Evolutionary conservation across 2,888 invertebrate genomes (phyloP).

Genomic region (Schizaphis graminum): DNA sequence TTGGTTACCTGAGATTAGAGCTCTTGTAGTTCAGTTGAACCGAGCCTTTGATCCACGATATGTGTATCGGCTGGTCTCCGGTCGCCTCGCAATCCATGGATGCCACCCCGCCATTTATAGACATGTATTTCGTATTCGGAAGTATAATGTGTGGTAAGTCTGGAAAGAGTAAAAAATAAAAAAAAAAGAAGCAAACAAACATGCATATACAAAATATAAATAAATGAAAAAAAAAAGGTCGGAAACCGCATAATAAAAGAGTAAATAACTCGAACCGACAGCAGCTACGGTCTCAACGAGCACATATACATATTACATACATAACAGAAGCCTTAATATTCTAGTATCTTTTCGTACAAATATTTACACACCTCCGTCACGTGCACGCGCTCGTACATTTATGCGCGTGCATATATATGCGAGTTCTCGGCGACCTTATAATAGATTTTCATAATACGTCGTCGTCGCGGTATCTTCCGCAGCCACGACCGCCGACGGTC

Average conservation of each 20-base stretch:
- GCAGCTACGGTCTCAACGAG: background rate
- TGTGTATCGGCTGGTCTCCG: slow-evolving; percentile 68
- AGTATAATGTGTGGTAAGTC: slow-evolving; percentile 63
- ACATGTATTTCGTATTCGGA: slow-evolving; percentile 54
- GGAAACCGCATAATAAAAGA: slow-evolving; percentile 41
- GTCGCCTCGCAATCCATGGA: slow-evolving; percentile 68
- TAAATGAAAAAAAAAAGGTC: background rate
- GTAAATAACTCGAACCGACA: slow-evolving; percentile 42
- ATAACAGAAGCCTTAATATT: background rate
- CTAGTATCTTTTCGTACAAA: background rate
- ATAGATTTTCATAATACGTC: background rate
- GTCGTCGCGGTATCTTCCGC: background rate
- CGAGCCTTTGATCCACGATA: slow-evolving; percentile 67
- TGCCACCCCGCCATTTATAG: slow-evolving; percentile 67
- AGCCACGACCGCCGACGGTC: background rate
- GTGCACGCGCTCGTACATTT: background rate
- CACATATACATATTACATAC: background rate
- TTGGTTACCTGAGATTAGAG: slow-evolving; percentile 41
- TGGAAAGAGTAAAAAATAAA: background rate
- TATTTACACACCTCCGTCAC: background rate
- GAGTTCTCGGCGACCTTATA: background rate
- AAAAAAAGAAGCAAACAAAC: background rate
- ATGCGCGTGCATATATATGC: background rate
- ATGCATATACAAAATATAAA: background rate
- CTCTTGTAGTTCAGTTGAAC: slow-evolving; percentile 51